phyloP scores from a whole-genome alignment of 2,797 vertebrate species.

The Argyrosomus regius region DNA sequence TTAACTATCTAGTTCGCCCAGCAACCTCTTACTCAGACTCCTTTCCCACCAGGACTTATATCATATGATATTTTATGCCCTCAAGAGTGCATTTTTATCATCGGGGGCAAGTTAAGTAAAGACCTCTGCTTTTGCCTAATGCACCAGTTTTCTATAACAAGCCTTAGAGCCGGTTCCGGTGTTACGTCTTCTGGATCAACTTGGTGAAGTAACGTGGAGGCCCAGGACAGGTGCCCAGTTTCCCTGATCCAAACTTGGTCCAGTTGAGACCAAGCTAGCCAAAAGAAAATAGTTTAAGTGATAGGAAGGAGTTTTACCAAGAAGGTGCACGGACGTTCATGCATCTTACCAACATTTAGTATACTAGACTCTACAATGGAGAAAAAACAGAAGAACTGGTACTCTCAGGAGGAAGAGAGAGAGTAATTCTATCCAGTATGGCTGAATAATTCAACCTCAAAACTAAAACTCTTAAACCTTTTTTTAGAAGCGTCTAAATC shows the following conservation, averaged over 20 bases:
- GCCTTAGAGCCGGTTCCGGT: too few relatives aligned
- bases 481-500: conserved; percentile 2
- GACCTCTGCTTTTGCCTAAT: background rate
- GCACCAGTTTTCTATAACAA: background rate
- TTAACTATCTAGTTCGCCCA: background rate
- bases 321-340: background rate
- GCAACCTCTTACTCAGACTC: background rate
- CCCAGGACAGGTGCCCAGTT: background rate
- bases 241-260: background rate
- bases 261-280: background rate
- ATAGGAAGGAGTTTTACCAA: background rate
- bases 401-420: background rate
- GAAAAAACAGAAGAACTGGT: background rate
- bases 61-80: background rate
- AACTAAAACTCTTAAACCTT: background rate
- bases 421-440: background rate
- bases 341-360: background rate
- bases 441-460: background rate
- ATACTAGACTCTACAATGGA: background rate
- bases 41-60: background rate
- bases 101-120: background rate
- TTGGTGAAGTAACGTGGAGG: background rate
- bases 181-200: background rate
- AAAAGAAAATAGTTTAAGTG: conserved; percentile 1
- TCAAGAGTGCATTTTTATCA: background rate